A percentile compares a stretch with the other conserved stretches of the same genome.
Conservation (phyloP, 2,797 vertebrate species). For the Meriones psammophilus region DNA sequence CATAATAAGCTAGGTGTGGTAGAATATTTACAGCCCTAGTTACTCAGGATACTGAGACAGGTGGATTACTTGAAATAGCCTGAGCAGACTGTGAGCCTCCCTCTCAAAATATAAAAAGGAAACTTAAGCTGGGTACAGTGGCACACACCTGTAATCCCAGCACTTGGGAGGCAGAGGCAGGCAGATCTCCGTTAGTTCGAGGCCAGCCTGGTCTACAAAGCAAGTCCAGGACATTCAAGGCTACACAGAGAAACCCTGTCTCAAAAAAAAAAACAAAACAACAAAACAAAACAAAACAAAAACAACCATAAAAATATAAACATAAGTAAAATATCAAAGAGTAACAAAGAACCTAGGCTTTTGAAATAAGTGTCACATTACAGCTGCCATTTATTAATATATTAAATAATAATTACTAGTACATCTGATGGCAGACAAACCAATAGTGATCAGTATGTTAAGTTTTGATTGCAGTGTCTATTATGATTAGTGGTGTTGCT, state of each 20-base stretch:
- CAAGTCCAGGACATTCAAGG: too few species aligned
- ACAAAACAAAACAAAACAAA: too few species aligned
- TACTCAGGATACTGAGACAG: background rate
- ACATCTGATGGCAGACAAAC: background rate
- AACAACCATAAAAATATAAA: background rate
- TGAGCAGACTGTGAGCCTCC: background rate
- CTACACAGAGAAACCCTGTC: too few species aligned
- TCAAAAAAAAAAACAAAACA: too few species aligned
- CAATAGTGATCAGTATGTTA: background rate
- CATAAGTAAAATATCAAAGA: background rate
- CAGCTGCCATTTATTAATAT: background rate
- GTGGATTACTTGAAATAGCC: background rate
- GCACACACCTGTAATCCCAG: too few species aligned
- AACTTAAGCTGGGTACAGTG: too few species aligned
- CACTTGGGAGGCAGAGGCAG: too few species aligned
- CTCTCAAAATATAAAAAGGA: background rate
- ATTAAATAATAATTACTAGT: background rate
- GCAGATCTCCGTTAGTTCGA: too few species aligned
- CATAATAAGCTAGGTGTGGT: background rate
- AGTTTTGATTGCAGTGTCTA: constrained; percentile 9
- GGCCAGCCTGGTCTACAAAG: too few species aligned
- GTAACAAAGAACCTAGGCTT: background rate
- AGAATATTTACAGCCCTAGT: too few species aligned
- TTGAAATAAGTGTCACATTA: background rate
- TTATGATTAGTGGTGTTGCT: constrained; percentile 1